A percentile compares a stretch with the other conserved stretches of the same genome.
phyloP scores from a whole-genome alignment of 2,797 vertebrate species.

The Chelon labrosus region DNA sequence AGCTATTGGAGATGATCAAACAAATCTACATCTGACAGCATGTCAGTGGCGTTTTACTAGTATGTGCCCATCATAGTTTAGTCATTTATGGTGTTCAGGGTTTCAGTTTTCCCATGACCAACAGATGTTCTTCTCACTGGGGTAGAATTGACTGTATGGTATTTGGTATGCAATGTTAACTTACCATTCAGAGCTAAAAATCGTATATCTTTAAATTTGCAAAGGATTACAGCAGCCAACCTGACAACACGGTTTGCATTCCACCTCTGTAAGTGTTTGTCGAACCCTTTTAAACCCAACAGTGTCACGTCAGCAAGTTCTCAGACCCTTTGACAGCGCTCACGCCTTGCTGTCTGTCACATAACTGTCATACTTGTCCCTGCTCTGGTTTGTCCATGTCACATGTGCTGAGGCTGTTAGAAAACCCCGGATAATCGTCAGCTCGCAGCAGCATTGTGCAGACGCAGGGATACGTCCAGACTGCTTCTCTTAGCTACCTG shows the following conservation, averaged over 20 bases:
- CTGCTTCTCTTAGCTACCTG: conserved; percentile 27
- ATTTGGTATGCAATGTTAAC: no score
- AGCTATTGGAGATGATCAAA: conserved; percentile 44
- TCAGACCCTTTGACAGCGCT: conserved; percentile 46
- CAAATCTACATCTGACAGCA: background rate
- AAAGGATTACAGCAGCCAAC: no score
- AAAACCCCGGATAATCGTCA: conserved; percentile 54
- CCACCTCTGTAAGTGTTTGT: conserved; percentile 23
- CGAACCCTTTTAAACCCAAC: conserved; percentile 10
- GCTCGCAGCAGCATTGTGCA: conserved; percentile 40
- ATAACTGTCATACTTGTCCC: conserved; percentile 56
- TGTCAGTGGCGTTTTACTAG: conserved; percentile 14
- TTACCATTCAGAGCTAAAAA: no score
- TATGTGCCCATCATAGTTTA: conserved; percentile 15
- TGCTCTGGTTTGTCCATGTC: conserved; percentile 42
- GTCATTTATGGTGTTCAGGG: conserved; percentile 5
- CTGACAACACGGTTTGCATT: background rate
- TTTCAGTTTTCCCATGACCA: background rate
- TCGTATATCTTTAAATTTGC: no score
- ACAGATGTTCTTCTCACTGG: no score
- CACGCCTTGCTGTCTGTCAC: conserved; percentile 48
- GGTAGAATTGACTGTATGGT: no score
- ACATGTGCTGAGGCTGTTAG: conserved; percentile 65
- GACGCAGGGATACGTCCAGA: conserved; percentile 34
- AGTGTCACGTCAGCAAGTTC: conserved; percentile 55